Base-by-base conservation (phyloP, 1,140 invertebrate species). In the Argopecten irradians region DNA sequence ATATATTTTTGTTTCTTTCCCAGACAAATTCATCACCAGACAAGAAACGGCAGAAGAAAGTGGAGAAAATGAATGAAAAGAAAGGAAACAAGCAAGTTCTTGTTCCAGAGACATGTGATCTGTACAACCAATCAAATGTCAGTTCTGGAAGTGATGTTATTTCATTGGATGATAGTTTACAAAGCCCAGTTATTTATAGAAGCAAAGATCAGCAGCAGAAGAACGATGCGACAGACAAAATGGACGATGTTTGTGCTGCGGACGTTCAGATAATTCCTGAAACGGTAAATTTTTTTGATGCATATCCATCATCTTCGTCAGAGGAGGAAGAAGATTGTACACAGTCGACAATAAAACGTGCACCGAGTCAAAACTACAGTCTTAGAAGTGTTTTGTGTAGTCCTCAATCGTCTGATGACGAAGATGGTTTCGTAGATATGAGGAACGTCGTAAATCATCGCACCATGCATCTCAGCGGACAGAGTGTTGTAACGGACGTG, bases 101-200 rank as follows among this genome's bases (percentile, higher is more conserved):
- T n/a, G 90, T 91, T 41, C 90, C 88, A 32, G 90, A 91, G 22
- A 91, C 90, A 36, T 91, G 88, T 89, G 86, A 89, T 41, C 85
- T 71, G 1, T 71, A 71, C 55, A 71, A 71, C 55, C 55, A 71
- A 71, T 71, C 55, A 71, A 71, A 71, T 71, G 55, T 71, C 19
- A 28, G 55, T 71, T 8, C 55, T 71, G 55, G n/a, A 28, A 71
- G 55, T 71, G 55, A 71, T 28, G 28, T n/a, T 0, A 28, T 28
- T 71, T 71, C 55, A 71, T 71, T 71, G 55, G 55, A 71, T n/a
- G 55, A 71, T 71, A 71, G 55, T 71, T 28, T 71, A 71, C 55
- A 28, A 5, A 71, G 55, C 16, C 55, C 55, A 28, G n/a, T 28
- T 28, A n/a, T 71, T 0, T 71, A 71, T n/a, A 71, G 55, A 16